phyloP scores from a whole-genome alignment of 2,797 vertebrate species.

The Lithobates sylvaticus region DNA sequence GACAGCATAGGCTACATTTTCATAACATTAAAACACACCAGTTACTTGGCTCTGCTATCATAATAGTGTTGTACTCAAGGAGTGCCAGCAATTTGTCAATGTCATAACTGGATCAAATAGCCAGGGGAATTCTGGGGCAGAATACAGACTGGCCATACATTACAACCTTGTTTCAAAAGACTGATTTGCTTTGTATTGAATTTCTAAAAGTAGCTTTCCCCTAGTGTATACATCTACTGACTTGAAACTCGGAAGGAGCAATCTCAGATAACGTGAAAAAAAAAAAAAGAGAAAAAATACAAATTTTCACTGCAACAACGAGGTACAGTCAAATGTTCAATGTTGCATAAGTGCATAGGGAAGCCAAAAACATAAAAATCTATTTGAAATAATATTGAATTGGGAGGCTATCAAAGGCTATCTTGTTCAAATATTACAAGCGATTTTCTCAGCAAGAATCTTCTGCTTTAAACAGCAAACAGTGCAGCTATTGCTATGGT shows the following conservation, averaged over 20 bases:
- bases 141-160: conserved; percentile 50
- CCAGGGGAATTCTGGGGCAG: conserved; percentile 33
- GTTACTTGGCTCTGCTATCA: conserved; percentile 17
- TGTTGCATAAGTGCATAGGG: conserved; percentile 35
- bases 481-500: conserved; percentile 14
- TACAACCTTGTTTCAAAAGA: conserved; percentile 58
- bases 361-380: conserved; percentile 45
- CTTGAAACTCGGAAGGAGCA: conserved; percentile 16
- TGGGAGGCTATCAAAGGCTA: conserved; percentile 60
- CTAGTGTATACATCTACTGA: conserved; percentile 31
- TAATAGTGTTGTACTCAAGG: conserved; percentile 23
- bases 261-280: conserved; percentile 47
- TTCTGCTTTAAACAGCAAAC: conserved; percentile 29
- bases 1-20: conserved; percentile 7
- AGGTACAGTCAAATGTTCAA: conserved; percentile 56
- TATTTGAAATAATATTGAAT: conserved; percentile 57
- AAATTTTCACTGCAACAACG: conserved; percentile 38
- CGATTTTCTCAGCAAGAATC: conserved; percentile 55
- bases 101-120: conserved; percentile 57
- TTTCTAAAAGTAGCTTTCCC: conserved; percentile 59
- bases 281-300: neutral
- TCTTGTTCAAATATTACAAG: conserved; percentile 52
- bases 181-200: conserved; percentile 60
- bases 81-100: conserved; percentile 57
- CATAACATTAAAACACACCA: conserved; percentile 5